Conservation (phyloP, 23 tunicate genomes). For the Phallusia fumigata region DNA sequence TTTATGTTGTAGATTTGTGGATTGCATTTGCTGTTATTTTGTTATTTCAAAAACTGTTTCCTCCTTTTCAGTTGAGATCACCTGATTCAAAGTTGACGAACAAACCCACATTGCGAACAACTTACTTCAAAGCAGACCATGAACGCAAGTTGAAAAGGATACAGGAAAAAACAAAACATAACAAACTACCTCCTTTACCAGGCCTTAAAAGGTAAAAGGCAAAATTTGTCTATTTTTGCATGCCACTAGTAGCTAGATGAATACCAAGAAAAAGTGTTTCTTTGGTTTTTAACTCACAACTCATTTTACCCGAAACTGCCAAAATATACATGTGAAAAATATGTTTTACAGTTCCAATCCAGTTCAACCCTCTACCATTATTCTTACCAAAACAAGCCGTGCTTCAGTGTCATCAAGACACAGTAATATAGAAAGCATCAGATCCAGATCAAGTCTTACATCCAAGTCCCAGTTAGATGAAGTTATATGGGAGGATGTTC, state of each 20-base stretch:
- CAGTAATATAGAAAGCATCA: neutral
- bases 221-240: too few relatives aligned
- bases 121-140: conserved; percentile 68
- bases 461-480: conserved; percentile 4
- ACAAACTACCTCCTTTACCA: conserved; percentile 29
- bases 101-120: conserved; percentile 50
- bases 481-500: conserved; percentile 24
- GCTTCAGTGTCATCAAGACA: neutral
- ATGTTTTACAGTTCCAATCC: neutral
- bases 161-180: conserved; percentile 1
- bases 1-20: too few relatives aligned
- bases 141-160: conserved; percentile 48
- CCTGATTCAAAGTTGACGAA: too few relatives aligned
- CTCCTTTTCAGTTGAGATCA: too few relatives aligned
- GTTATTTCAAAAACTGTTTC: too few relatives aligned
- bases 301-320: too few relatives aligned
- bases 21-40: too few relatives aligned
- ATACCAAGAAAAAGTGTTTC: too few relatives aligned
- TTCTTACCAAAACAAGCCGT: neutral
- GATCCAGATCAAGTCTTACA: neutral
- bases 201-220: neutral
- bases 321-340: too few relatives aligned
- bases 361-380: neutral
- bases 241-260: too few relatives aligned
- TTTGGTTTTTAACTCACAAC: too few relatives aligned